Percentiles rank a stretch among this genome's conserved stretches.
phyloP scores from a whole-genome alignment of 2,888 invertebrate species.

The Mesoligia furuncula region DNA sequence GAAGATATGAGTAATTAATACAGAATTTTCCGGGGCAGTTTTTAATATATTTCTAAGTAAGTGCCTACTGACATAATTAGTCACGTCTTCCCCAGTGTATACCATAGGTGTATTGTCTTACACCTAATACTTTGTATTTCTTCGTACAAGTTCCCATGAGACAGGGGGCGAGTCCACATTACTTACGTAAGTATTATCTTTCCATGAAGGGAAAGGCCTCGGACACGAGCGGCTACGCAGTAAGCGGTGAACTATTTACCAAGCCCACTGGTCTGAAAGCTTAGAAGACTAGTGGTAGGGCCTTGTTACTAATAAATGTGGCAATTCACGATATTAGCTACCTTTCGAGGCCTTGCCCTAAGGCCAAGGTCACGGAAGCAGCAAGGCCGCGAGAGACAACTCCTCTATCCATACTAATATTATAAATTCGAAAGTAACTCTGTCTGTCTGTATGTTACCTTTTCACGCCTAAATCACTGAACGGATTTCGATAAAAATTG shows the following conservation, averaged over 20 bases:
- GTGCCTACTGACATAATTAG: background rate
- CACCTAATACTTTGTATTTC: conserved; percentile 44
- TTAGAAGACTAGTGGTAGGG: background rate
- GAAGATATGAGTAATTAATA: background rate
- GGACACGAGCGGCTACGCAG: background rate
- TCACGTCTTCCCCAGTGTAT: conserved; percentile 33
- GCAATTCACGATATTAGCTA: background rate
- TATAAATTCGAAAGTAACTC: too few species aligned
- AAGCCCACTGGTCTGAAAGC: background rate
- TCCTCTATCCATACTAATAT: too few species aligned
- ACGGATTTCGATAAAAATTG: too few species aligned
- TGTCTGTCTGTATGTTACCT: too few species aligned
- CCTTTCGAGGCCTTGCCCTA: background rate
- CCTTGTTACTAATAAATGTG: background rate
- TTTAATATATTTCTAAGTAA: conserved; percentile 5
- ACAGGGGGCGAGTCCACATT: conserved; percentile 26
- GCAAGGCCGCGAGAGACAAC: too few species aligned
- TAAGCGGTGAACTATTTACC: background rate
- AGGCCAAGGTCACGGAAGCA: background rate
- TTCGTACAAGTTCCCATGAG: conserved; percentile 46
- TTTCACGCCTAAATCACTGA: too few species aligned
- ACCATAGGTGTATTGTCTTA: conserved; percentile 30
- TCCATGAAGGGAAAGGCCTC: conserved; percentile 23
- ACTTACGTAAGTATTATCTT: conserved; percentile 42
- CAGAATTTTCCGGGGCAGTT: background rate